Evolutionary conservation across 2,113 vertebrate species (phyloP).

Genomic region (Pleuronectes platessa): DNA sequence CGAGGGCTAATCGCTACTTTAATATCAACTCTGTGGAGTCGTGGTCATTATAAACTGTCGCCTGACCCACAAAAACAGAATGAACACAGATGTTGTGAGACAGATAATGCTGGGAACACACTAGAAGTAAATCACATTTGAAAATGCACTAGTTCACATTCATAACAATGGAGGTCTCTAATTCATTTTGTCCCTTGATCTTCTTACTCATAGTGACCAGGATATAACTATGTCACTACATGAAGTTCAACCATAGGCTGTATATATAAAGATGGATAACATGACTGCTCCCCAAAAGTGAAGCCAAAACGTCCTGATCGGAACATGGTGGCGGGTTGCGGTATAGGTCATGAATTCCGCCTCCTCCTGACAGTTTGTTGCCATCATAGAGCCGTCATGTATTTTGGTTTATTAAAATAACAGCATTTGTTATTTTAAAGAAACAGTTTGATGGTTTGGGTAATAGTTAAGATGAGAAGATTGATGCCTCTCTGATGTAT

Average conservation of each 20-base stretch:
- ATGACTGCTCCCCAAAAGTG: neutral
- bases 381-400: no score
- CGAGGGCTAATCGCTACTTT: slow-evolving; percentile 51
- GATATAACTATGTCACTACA: neutral
- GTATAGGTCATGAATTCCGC: neutral
- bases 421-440: neutral
- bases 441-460: neutral
- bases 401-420: no score
- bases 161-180: slow-evolving; percentile 12
- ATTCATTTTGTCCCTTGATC: neutral
- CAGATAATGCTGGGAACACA: slow-evolving; percentile 50
- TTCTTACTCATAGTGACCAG: neutral
- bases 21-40: slow-evolving; percentile 46
- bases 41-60: slow-evolving; percentile 42
- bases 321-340: neutral
- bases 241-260: neutral
- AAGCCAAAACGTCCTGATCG: neutral
- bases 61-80: slow-evolving; percentile 39
- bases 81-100: slow-evolving; percentile 44
- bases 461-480: neutral
- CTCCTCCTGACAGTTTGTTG: no score
- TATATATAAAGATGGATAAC: neutral
- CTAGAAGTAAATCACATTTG: slow-evolving; percentile 39
- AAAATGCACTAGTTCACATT: slow-evolving; percentile 20
- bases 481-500: neutral